Percentiles rank a stretch among this genome's conserved stretches.
Evolutionary conservation across 2,797 vertebrate genomes (phyloP).

Genomic region (Pseudocheirus occidentalis): DNA sequence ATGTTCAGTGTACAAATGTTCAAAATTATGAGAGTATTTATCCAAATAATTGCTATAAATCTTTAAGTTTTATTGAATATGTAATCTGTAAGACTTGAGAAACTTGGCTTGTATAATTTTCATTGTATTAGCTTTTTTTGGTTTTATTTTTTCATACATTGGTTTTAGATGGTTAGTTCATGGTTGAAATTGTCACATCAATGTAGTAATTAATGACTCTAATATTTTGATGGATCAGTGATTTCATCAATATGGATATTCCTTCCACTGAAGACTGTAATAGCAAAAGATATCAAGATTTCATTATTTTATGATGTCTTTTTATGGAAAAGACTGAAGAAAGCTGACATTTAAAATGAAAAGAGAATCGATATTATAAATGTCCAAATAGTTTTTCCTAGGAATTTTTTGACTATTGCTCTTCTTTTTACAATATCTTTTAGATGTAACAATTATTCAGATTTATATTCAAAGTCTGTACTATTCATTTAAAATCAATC

Average conservation of each 20-base stretch:
- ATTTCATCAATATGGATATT: neutral
- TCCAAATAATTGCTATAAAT: constrained; percentile 71
- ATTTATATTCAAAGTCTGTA: constrained; percentile 61
- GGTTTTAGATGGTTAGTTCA: constrained; percentile 54
- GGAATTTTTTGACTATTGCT: constrained; percentile 59
- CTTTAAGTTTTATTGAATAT: constrained; percentile 64
- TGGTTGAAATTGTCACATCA: constrained; percentile 60
- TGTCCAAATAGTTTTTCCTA: constrained; percentile 50
- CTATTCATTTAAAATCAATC: constrained; percentile 66
- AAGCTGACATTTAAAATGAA: constrained; percentile 65
- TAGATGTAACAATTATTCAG: constrained; percentile 69
- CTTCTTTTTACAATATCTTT: constrained; percentile 55
- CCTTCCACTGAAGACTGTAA: neutral
- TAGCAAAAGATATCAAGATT: constrained; percentile 6
- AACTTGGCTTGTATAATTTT: constrained; percentile 66
- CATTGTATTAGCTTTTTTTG: constrained; percentile 53
- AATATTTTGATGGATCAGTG: neutral
- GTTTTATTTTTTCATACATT: constrained; percentile 61
- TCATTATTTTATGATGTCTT: constrained; percentile 61
- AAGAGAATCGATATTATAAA: constrained; percentile 68
- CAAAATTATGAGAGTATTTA: constrained; percentile 81
- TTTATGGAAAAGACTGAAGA: constrained; percentile 74
- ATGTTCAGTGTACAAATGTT: too few relatives aligned
- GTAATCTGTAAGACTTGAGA: constrained; percentile 59
- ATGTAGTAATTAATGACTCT: neutral